phyloP scores from a whole-genome alignment of 2,113 vertebrate species.

The Scopus umbretta region DNA sequence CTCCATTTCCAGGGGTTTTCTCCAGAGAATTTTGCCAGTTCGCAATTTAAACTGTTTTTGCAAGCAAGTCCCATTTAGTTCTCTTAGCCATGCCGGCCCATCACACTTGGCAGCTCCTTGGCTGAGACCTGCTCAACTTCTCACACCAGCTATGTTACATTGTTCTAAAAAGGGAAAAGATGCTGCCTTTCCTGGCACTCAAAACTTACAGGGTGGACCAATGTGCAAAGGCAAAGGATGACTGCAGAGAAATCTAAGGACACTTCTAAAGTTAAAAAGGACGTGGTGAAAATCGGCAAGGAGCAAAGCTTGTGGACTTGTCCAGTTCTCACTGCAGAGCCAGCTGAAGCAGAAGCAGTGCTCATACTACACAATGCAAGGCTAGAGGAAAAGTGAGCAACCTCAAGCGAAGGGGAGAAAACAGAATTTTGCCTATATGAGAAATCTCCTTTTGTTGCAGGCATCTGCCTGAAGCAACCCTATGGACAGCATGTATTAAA shows the following conservation, averaged over 20 bases:
- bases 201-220: background rate
- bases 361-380: too few relatives aligned
- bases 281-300: background rate
- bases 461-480: background rate
- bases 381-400: background rate
- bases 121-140: background rate
- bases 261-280: background rate
- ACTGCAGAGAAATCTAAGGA: background rate
- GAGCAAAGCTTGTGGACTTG: background rate
- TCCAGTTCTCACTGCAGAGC: background rate
- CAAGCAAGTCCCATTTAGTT: background rate
- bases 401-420: background rate
- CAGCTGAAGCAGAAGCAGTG: background rate
- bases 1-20: background rate
- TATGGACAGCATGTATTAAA: fast-evolving
- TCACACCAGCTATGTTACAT: fast-evolving
- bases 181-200: background rate
- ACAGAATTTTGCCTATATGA: background rate
- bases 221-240: background rate
- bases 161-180: too few relatives aligned
- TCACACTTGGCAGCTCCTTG: background rate
- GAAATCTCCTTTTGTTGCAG: background rate
- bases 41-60: background rate
- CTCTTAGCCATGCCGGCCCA: background rate
- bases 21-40: background rate